A percentile compares a stretch with the other conserved stretches of the same genome.
Conservation (phyloP, 2,888 invertebrate species). For the Seira ritae region DNA sequence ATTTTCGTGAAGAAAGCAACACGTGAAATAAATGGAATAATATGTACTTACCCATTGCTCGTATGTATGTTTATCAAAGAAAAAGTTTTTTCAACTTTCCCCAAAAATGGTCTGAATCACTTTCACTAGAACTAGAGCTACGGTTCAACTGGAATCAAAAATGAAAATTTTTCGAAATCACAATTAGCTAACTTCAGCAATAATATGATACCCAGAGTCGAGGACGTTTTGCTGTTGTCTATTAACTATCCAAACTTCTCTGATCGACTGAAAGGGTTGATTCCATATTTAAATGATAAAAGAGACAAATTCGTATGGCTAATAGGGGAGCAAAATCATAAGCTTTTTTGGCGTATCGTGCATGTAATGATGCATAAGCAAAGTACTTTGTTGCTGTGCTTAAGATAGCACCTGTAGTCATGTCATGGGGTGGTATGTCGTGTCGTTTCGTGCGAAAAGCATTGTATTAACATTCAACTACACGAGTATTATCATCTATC, state of each 20-base stretch:
- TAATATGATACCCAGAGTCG: no score
- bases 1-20: background rate
- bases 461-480: slow-evolving; percentile 42
- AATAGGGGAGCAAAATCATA: slow-evolving; percentile 51
- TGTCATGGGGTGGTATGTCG: slow-evolving; percentile 30
- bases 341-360: no score
- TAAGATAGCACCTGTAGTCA: slow-evolving; percentile 62
- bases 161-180: no score
- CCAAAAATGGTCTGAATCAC: no score
- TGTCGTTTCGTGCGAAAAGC: slow-evolving; percentile 52
- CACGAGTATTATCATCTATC: no score
- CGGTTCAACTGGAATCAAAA: no score
- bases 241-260: slow-evolving; percentile 31
- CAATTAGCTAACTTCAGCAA: no score
- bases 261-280: slow-evolving; percentile 40
- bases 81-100: no score
- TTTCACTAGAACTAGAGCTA: no score
- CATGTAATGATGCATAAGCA: slow-evolving; percentile 39
- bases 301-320: slow-evolving; percentile 41
- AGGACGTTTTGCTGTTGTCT: no score
- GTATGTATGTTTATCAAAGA: no score
- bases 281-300: slow-evolving; percentile 55
- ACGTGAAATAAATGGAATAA: no score
- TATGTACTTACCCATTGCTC: background rate
- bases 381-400: slow-evolving; percentile 7